phyloP scores from a whole-genome alignment of 2,113 vertebrate species.

The Furnarius figulus region DNA sequence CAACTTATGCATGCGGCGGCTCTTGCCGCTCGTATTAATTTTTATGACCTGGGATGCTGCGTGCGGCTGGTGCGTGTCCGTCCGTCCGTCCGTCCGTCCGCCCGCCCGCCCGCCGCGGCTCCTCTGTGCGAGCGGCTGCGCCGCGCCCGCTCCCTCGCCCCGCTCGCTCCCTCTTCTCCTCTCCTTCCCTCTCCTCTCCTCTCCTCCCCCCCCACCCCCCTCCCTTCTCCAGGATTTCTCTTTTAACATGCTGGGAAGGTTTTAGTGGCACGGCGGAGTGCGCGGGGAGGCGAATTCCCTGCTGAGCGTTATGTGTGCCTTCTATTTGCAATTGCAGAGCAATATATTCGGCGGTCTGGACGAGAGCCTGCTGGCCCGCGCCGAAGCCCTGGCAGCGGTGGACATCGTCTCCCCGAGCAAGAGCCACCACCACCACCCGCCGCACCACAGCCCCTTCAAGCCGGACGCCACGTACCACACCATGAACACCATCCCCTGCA shows the following conservation, averaged over 20 bases:
- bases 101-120: no score
- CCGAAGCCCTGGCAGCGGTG: conserved; percentile 99
- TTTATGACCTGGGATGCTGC: conserved; percentile 93
- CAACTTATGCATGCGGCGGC: conserved; percentile 89
- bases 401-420: conserved; percentile 98
- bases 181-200: background rate
- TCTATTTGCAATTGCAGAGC: conserved; percentile 99
- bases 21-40: conserved; percentile 91
- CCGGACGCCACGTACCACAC: conserved; percentile 99
- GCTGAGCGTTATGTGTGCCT: conserved; percentile 97
- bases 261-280: conserved; percentile 58
- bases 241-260: conserved; percentile 77
- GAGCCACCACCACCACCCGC: conserved; percentile 94
- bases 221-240: conserved; percentile 68
- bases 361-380: conserved; percentile 99
- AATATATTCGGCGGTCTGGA: conserved; percentile 99
- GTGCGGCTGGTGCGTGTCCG: conserved; percentile 15
- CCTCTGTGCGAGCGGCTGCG: no score
- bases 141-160: no score
- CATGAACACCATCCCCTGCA: conserved; percentile 98
- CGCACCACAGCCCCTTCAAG: conserved; percentile 98
- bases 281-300: conserved; percentile 68
- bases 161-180: background rate
- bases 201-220: background rate
- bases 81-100: background rate